Conservation (phyloP, 2,797 vertebrate species). For the Muscicapa comitata region DNA sequence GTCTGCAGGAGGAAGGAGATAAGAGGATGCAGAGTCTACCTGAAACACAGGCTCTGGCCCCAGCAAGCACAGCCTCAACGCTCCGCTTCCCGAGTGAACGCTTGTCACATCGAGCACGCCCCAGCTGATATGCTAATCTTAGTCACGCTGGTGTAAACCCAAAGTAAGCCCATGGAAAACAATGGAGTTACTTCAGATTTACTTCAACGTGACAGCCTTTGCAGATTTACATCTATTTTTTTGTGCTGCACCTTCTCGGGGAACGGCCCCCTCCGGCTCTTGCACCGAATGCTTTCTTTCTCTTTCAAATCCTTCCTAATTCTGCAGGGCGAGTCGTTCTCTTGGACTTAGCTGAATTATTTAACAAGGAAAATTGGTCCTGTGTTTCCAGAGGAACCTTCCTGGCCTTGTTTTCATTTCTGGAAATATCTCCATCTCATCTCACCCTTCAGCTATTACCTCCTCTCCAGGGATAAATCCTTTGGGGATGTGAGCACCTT, state of each 20-base stretch:
- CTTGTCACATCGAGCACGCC: neutral
- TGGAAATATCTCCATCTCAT: neutral
- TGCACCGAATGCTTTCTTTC: neutral
- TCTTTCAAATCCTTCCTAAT: slow-evolving; percentile 26
- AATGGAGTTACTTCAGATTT: slow-evolving; percentile 47
- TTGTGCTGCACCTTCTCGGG: neutral
- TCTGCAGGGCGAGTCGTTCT: neutral
- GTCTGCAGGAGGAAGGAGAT: neutral
- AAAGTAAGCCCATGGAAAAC: neutral
- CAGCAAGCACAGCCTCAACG: neutral
- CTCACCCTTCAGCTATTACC: neutral
- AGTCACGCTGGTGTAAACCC: slow-evolving; percentile 28
- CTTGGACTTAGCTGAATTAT: neutral
- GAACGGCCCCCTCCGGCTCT: neutral
- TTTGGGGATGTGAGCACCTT: neutral
- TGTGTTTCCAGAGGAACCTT: neutral
- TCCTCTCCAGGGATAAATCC: neutral
- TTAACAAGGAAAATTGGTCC: neutral
- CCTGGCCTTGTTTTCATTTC: neutral
- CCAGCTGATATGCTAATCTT: slow-evolving; percentile 22
- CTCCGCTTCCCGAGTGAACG: rapidly evolving
- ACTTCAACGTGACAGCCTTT: slow-evolving; percentile 18
- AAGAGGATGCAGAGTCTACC: neutral
- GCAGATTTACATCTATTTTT: slow-evolving; percentile 36
- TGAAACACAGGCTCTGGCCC: neutral